Base-by-base conservation (phyloP, 2,888 invertebrate species). In the Drosophila peninsularis region DNA sequence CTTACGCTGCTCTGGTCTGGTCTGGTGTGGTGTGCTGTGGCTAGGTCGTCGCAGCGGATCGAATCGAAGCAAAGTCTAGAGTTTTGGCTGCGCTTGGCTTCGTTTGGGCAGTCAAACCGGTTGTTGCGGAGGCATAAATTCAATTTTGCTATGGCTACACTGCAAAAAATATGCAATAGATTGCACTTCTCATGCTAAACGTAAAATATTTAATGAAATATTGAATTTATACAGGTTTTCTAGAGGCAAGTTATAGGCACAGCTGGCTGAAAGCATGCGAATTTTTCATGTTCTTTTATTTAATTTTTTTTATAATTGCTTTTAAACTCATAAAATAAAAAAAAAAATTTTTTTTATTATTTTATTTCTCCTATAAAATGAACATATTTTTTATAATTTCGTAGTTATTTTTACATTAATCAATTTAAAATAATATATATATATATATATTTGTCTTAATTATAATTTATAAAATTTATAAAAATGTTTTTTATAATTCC, bases 11-110 rank as follows among this genome's bases (percentile, higher is more conserved):
- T 27, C 42, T 41, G 24, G 45, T 21, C 19, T 21, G 41, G 42
- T 14, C 30, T 44, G 34, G 17, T 13, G 30, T 24, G 24, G 24
- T 3, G 60, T 21, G 41, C 21, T 14, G 24, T 36, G 19, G 62
- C n/a, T 27, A 52, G 61, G 44, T 24, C 45, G 45, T 62, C 32
- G n/a, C 36, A 19, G 5, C 21, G n/a, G 14, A 10, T 36, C 45
- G 17, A 47, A 30, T 30, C 45, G 45, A 30, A 30, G 27, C 56
- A 53, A 52, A 67, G 66, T 64, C 70, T 78, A 65, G 68, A 81
- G 64, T 53, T 58, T 68, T 32, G 52, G n/a, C 37, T 65, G 58
- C 58, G 30, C 13, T 60, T 34, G 34, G 44, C 10, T 41, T 30
- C 27, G 45, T 30, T 30, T 47, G 45, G 10, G 36, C 30, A 11